These are phyloP conservation scores for Periophthalmodon schlosseri DNA, from an alignment of 2,113 vertebrate genomes.

Conservation along the genomic window DNA sequence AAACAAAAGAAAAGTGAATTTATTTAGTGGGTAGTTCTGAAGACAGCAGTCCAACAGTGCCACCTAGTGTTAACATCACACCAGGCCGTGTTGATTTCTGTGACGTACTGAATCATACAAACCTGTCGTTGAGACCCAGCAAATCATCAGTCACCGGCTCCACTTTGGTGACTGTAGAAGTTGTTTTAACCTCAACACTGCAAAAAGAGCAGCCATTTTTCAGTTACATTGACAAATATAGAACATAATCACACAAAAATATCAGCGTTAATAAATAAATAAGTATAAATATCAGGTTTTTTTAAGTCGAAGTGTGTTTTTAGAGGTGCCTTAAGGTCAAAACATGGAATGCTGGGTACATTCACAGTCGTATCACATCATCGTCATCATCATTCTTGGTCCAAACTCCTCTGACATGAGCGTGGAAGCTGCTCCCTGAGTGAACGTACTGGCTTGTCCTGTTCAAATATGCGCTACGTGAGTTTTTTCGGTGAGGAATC, in stretches of 20 bases:
- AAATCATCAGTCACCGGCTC: constrained; percentile 62
- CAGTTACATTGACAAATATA: constrained; percentile 19
- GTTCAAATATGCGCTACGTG: constrained; percentile 29
- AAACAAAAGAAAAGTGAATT: constrained; percentile 10
- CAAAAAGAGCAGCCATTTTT: constrained; percentile 20
- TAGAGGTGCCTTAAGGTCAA: constrained; percentile 14
- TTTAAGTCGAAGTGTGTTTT: constrained; percentile 1
- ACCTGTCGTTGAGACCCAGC: constrained; percentile 62
- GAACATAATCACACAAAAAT: constrained; percentile 11
- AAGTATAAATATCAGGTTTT: constrained; percentile 31
- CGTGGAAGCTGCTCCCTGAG: constrained; percentile 32
- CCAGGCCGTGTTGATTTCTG: not conserved
- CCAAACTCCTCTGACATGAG: constrained; percentile 34
- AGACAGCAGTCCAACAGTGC: constrained; percentile 51
- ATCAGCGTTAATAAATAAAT: too few species aligned
- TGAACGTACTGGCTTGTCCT: constrained; percentile 35
- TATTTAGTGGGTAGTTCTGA: constrained; percentile 1
- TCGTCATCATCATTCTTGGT: constrained; percentile 21
- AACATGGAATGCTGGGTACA: constrained; percentile 8
- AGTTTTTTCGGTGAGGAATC: not conserved
- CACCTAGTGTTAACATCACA: constrained; percentile 52
- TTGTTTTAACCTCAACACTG: constrained; percentile 50
- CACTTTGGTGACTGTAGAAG: constrained; percentile 31
- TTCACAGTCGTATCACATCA: constrained; percentile 4
- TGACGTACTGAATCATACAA: constrained; percentile 31